Percentiles rank a stretch among this genome's conserved stretches.
Conservation (phyloP, 2,888 invertebrate genomes). For the Brenthis ino region DNA sequence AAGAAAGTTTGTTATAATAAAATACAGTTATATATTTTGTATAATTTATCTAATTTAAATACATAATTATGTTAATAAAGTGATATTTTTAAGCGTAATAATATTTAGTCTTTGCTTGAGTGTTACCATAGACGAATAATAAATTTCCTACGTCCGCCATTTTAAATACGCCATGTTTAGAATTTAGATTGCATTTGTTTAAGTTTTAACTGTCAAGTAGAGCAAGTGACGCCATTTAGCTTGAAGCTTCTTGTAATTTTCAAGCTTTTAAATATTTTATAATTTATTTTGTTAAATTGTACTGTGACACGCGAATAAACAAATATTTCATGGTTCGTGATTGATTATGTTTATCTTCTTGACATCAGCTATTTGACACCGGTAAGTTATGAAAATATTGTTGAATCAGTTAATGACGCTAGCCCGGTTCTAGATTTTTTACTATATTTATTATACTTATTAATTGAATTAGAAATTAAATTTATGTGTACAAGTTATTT, state of each 20-base stretch:
- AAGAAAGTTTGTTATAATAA: too few relatives aligned
- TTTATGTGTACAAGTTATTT: not conserved
- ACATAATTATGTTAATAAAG: too few relatives aligned
- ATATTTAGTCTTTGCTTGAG: not conserved
- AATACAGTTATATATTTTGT: too few relatives aligned
- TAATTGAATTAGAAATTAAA: not conserved
- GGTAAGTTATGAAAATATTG: conserved; percentile 42
- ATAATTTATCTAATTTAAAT: too few relatives aligned
- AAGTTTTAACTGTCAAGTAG: conserved; percentile 13
- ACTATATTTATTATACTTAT: too few relatives aligned
- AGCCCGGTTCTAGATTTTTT: not conserved
- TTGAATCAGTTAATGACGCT: conserved; percentile 9
- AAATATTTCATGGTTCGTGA: not conserved
- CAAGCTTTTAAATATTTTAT: conserved; percentile 9
- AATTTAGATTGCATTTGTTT: conserved; percentile 1
- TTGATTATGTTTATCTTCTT: conserved; percentile 36
- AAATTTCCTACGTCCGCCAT: conserved; percentile 14
- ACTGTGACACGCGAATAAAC: not conserved
- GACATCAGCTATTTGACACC: conserved; percentile 46
- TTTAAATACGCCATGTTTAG: conserved; percentile 17
- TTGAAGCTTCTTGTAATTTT: not conserved
- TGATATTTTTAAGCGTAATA: too few relatives aligned
- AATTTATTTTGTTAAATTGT: not conserved
- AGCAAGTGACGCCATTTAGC: conserved; percentile 24
- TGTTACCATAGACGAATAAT: not conserved